Evolutionary conservation across 2,888 invertebrate species (phyloP), one percentile per base, ranked within the genome.

Genomic region (Callimorpha dominula): DNA sequence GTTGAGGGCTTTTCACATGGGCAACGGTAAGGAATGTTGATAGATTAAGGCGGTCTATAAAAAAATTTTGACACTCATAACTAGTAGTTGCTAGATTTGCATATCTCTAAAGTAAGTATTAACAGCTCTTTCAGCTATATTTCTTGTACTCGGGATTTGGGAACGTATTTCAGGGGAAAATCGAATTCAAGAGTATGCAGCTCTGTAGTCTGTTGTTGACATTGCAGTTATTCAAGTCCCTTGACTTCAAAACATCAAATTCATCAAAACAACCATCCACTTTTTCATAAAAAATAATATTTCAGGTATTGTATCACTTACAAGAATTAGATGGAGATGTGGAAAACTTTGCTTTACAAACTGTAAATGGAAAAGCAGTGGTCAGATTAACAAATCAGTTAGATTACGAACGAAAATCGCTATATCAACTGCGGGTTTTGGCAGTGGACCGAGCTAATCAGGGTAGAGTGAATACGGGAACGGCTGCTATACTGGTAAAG

Each of bases 401-500:
- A 81, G 99, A 99, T 93, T 99, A 98, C 88, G 99, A 99, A 89
- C 96, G 96, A 68, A 98, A 98, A 92, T 98, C 97, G 66, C 93
- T 99, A 40, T 98, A 99, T 88, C 99, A 99, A 91, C 93, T 99
- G 68, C 96, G 98, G 81, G 96, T 98, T 5, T 91, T 98, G 77
- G 98, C 98, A 0, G 97, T 98, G 4, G 98, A 98, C 91, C 96
- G 98, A 70, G 98, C 98, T 1, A 98, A 97, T 89, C 97, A 97
- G 91, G 97, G 97, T 54, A 94, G 97, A 11, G 96, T 98, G n/a
- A 98, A 99, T 89, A 98, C 98, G 0, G 99, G 98, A 40, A 98
- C 98, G 5, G 98, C 98, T 1, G 98, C 98, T 70, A 96, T 99
- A 81, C 95, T 99, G 78, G 97, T 99, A 9, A 98, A 98, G 93